Evolutionary conservation across 2,797 vertebrate genomes (phyloP).

Genomic region (Anas bernieri): DNA sequence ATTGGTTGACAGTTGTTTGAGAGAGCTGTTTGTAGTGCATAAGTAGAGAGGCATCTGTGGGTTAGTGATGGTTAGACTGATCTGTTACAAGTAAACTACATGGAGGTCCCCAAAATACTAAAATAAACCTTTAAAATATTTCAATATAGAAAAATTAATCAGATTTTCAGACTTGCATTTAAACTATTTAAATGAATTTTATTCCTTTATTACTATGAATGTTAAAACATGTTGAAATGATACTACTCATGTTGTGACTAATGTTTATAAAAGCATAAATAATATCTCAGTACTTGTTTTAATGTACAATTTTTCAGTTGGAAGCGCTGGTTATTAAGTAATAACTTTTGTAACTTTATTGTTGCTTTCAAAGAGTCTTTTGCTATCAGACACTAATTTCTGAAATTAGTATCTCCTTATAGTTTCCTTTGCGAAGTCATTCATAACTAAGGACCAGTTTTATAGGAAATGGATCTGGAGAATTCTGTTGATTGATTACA

Average conservation of each 20-base stretch:
- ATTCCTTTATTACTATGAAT: background rate
- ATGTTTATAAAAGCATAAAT: background rate
- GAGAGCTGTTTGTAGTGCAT: background rate
- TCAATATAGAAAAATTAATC: background rate
- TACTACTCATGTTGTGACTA: background rate
- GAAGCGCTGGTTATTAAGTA: background rate
- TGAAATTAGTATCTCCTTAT: background rate
- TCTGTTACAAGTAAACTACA: background rate
- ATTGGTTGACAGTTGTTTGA: accelerated
- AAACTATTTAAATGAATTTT: background rate
- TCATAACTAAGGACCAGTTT: background rate
- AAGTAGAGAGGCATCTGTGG: background rate
- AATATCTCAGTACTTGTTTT: background rate
- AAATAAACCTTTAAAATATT: background rate
- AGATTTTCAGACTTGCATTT: background rate
- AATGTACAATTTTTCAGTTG: background rate
- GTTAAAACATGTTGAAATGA: background rate
- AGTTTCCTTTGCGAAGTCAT: background rate
- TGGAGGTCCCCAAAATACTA: background rate
- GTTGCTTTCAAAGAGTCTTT: background rate
- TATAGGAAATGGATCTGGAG: background rate
- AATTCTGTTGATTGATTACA: constrained; percentile 10
- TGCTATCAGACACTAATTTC: background rate
- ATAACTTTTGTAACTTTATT: background rate
- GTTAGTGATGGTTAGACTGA: background rate